Percentiles rank a stretch among this genome's conserved stretches.
Evolutionary conservation across 2,113 vertebrate species (phyloP).

Genomic region (Cygnus atratus): DNA sequence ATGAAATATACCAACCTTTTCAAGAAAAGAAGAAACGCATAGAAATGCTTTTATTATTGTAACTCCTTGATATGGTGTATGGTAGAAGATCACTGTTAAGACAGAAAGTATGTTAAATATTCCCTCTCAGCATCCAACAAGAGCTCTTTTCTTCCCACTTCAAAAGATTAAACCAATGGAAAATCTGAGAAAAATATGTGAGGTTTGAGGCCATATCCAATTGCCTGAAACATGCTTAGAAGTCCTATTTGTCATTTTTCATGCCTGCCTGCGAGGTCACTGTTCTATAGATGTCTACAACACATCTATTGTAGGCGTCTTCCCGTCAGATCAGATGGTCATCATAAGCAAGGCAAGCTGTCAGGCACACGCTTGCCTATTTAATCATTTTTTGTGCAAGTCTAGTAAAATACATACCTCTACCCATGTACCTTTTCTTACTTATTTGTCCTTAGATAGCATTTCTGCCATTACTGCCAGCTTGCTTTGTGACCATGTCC

Average conservation of each 20-base stretch:
- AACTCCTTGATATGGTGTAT: background rate
- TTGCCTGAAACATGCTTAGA: background rate
- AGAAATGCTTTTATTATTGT: background rate
- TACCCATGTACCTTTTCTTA: background rate
- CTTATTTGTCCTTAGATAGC: background rate
- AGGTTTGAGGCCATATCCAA: background rate
- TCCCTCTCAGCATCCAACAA: background rate
- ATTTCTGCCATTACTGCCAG: background rate
- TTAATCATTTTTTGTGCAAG: background rate
- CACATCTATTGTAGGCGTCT: background rate
- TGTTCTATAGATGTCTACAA: background rate
- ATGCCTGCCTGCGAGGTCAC: fast-evolving
- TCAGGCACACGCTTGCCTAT: background rate
- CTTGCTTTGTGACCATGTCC: background rate
- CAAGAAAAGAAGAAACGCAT: background rate
- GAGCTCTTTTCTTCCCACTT: background rate
- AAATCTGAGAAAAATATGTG: background rate
- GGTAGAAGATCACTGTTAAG: background rate
- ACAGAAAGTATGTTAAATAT: background rate
- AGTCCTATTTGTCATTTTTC: background rate
- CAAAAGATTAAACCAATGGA: background rate
- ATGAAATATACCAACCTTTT: background rate
- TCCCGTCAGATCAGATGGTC: background rate
- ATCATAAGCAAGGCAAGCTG: background rate
- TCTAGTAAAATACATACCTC: background rate